Base-by-base conservation (phyloP, 2,113 vertebrate species). In the Cyprinodon brontotheroides region DNA sequence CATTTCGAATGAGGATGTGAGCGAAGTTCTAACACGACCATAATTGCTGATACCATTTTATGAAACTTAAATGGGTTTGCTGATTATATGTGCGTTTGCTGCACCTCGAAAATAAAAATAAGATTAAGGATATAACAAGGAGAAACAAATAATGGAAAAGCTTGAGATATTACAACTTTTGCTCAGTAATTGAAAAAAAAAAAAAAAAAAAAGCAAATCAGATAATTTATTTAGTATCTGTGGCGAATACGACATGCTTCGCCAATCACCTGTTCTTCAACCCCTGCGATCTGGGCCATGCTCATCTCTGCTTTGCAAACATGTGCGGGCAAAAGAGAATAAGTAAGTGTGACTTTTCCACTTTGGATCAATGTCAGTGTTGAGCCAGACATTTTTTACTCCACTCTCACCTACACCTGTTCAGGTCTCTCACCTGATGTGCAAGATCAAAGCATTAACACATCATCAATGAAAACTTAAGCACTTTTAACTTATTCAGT, bases 231-330 rank as follows among this genome's bases (percentile, higher is more conserved):
- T 57, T 57, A 20, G n/a, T 57, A 57, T 57, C 50, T 57, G 50
- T 8, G n/a, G 17, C 50, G n/a, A 7, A 57, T 57, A 57, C 17
- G 50, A n/a, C 8, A 9, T 61, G 50, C 59, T 70, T 62, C 11
- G 61, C 60, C 68, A 74, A 71, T 86, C 87, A 78, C 40, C 15
- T 85, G 74, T 68, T 69, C 83, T 88, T 84, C 85, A 79, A 81
- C 80, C 70, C 81, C 38, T 37, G 11, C n/a, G 72, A 76, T 86
- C 68, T 86, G 67, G 43, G 61, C 72, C 61, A 79, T 62, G 38
- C 60, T 82, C 86, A 75, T 89, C 57, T 68, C 59, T 48, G 48
- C 47, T 85, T 20, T 62, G 45, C 70, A 63, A 72, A 66, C n/a
- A 41, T 65, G 64, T 66, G 79, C 70, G 77, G 70, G 65, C 65